Base-by-base conservation (phyloP, 2,888 invertebrate genomes). In the Tortrix viridana region DNA sequence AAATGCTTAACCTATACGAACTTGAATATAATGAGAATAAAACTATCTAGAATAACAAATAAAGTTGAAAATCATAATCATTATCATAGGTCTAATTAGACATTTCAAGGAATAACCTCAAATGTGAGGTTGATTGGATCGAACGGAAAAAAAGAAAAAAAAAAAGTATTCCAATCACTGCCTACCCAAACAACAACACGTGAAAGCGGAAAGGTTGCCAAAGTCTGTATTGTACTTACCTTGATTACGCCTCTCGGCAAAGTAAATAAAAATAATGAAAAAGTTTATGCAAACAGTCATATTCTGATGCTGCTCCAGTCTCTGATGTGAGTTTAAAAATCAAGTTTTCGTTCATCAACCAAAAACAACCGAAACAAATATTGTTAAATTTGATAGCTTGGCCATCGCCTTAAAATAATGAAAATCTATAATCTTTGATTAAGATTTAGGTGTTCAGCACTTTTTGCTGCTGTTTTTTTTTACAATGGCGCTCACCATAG, bases 191-290 rank as follows among this genome's bases (percentile, higher is more conserved):
- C 20, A 47, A 53, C 23, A 41, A 47, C 46, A 56, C 20, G 5
- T 20, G 22, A 18, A 22, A 41, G 41, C 23, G 20, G 18, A 41
- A 38, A 54, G 47, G 60, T 44, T 43, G 44, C 18, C 16, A 43
- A 53, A 23, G 32, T 55, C 54, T 55, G 26, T 48, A 18, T 47
- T 23, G 60, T 60, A 54, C 53, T 60, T 47, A 54, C 53, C 47
- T 54, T 54, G 60, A 60, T 60, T 60, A 60, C 53, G 47, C 38
- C 46, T 47, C 44, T 38, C 54, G 44, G 23, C n/a, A 53, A 53
- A 48, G 60, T 54, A 54, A 60, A 60, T 53, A 38, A 26, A 60
- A 60, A 54, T 52, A 47, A 47, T 54, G 52, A 53, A 60, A 60
- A 60, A 41, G 46, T 46, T 26, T 38, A 22, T 7, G 38, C 47